These are phyloP conservation scores for Archaeoteleia sp. DNA, from an alignment of 2,888 invertebrate species.

Conservation along the genomic window DNA sequence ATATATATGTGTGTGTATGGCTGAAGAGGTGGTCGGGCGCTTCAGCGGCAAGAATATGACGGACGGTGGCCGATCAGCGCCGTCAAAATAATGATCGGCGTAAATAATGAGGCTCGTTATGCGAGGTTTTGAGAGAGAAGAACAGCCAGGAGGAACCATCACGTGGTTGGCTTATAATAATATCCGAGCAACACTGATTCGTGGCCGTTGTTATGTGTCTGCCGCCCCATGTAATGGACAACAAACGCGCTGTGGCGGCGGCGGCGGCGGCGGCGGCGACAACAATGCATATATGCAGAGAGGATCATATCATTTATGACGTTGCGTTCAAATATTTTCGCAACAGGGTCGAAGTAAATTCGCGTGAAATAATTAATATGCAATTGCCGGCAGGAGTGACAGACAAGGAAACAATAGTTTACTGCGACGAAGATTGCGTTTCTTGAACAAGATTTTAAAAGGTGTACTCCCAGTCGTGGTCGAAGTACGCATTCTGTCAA, in stretches of 20 bases:
- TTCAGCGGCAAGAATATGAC: slow-evolving; percentile 57
- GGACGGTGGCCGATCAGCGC: slow-evolving; percentile 72
- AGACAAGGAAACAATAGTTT: no score
- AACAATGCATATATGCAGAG: slow-evolving; percentile 3
- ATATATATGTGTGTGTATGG: neutral
- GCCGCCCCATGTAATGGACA: slow-evolving; percentile 4
- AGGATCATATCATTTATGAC: slow-evolving; percentile 9
- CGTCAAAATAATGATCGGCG: slow-evolving; percentile 72
- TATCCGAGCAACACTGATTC: slow-evolving; percentile 21
- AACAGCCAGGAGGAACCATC: slow-evolving; percentile 24
- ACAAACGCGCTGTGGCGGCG: slow-evolving; percentile 8
- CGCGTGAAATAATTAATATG: no score
- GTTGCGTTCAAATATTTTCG: neutral
- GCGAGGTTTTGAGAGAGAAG: slow-evolving; percentile 34
- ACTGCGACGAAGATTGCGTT: no score
- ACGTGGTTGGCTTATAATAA: slow-evolving; percentile 22
- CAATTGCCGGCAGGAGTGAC: no score
- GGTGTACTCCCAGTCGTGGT: no score
- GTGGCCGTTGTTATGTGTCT: slow-evolving; percentile 10
- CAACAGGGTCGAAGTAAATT: no score
- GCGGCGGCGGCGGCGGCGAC: slow-evolving; percentile 17
- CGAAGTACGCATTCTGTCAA: no score
- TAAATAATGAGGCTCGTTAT: slow-evolving; percentile 69
- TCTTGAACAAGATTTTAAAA: no score
- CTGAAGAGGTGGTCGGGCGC: neutral